Base-by-base conservation (phyloP, 2,888 invertebrate genomes). In the Meiosimyza platycephala region DNA sequence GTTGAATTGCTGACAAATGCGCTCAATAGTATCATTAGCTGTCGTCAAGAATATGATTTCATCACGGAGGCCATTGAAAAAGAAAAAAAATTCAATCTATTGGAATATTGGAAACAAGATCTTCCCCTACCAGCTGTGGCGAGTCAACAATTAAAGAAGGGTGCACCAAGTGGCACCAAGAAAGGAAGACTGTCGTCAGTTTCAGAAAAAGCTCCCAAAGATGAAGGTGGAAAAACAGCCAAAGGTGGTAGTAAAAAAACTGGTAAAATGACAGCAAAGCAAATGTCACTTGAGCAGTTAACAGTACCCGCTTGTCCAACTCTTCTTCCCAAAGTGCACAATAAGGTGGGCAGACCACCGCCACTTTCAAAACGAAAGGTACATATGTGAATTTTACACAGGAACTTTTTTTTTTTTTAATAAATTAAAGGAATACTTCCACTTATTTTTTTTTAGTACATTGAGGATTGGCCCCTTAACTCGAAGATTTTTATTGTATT, bases 401-500 rank as follows among this genome's bases (percentile, higher is more conserved):
- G 28, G 3, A 28, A 28, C n/a, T n/a, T n/a, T n/a, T n/a, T n/a
- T n/a, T n/a, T n/a, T 28, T 40, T 1, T 40, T 16, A 6, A 62
- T 16, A 47, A 33, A 28, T 52, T 7, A 13, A 59, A 22, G 6
- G 59, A 28, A 11, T 50, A 6, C 51, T 72, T 18, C 55, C 48
- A 33, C 1, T 51, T 7, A 33, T 7, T 9, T 40, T 40, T 40
- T 71, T 71, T 33, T 18, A 79, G 79, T 79, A 75, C 48, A 84
- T 85, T 9, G 77, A 78, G 64, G 84, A 84, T 71, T 76, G 79
- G 5, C 85, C 84, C 0, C 0, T 16, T 2, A 52, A 72, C 9
- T 74, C 79, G 0, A 76, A 79, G 22, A 75, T 84, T 1, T 72
- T 80, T 5, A 82, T 85, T 57, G 67, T 84, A 6, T 76, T 85